Conservation (phyloP, 2,113 vertebrate species). For the Centropristis striata region DNA sequence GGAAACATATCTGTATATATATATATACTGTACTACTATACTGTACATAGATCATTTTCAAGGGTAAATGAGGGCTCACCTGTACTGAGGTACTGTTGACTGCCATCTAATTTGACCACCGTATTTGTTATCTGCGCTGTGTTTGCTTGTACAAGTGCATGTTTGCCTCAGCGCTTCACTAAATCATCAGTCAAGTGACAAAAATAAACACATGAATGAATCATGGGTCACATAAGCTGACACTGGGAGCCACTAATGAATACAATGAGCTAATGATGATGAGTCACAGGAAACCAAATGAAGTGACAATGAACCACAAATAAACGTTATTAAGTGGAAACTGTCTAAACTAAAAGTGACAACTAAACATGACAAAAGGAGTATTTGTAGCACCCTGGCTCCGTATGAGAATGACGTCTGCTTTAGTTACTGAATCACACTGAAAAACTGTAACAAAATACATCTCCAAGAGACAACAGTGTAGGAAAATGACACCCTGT, state of each 20-base stretch:
- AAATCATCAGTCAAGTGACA: not conserved
- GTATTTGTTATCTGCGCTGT: slow-evolving; percentile 7
- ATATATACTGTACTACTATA: too few relatives aligned
- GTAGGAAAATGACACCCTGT: slow-evolving; percentile 26
- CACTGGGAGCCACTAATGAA: slow-evolving; percentile 38
- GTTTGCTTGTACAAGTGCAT: not conserved
- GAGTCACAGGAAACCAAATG: slow-evolving; percentile 8
- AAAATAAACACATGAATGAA: slow-evolving; percentile 24
- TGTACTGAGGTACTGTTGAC: slow-evolving; percentile 22
- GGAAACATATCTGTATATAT: slow-evolving; percentile 37
- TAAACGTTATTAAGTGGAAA: not conserved
- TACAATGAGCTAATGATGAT: slow-evolving; percentile 23
- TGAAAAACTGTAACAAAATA: slow-evolving; percentile 1
- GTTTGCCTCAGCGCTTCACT: slow-evolving; percentile 22
- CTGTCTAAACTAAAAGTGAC: slow-evolving; percentile 7
- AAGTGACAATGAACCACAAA: slow-evolving; percentile 20
- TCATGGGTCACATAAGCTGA: slow-evolving; percentile 2
- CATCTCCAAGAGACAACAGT: slow-evolving; percentile 6
- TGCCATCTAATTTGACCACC: not conserved
- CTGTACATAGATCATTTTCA: slow-evolving; percentile 6
- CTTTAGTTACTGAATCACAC: slow-evolving; percentile 1
- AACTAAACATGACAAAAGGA: not conserved
- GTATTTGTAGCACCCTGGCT: not conserved
- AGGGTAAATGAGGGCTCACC: slow-evolving; percentile 10
- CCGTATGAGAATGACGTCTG: not conserved